Percentiles rank a stretch among this genome's conserved stretches.
Evolutionary conservation across 2,113 vertebrate species (phyloP).

Genomic region (Elanoides forficatus): DNA sequence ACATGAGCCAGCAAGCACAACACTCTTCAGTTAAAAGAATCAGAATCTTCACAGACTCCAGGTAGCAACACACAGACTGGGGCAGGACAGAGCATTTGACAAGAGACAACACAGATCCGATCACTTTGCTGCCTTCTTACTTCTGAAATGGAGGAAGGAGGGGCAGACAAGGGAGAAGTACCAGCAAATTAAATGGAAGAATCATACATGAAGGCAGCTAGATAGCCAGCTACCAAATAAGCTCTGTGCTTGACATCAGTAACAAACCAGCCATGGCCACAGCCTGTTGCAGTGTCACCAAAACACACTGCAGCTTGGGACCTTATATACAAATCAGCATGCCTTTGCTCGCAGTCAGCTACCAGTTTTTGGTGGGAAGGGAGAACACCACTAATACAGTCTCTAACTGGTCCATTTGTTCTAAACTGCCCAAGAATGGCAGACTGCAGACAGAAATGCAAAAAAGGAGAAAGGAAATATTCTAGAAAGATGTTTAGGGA

Average conservation of each 20-base stretch:
- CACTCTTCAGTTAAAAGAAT: neutral
- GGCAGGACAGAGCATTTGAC: neutral
- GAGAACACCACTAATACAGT: neutral
- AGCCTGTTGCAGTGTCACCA: neutral
- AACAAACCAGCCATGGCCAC: neutral
- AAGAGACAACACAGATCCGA: neutral
- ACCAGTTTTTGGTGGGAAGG: neutral
- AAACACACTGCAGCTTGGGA: neutral
- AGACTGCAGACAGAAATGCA: neutral
- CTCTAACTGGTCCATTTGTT: neutral
- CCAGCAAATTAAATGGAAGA: neutral
- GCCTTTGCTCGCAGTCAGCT: neutral
- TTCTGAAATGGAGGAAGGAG: neutral
- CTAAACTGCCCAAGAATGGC: neutral
- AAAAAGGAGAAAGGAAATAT: neutral
- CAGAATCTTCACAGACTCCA: neutral
- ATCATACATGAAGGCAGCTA: neutral
- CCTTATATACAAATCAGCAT: neutral
- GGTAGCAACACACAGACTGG: neutral
- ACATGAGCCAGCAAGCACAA: neutral
- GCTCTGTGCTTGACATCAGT: neutral
- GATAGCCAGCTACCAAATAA: neutral
- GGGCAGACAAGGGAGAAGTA: neutral
- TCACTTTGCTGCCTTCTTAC: neutral
- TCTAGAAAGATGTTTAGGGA: neutral